Percentiles rank a stretch among this genome's conserved stretches.
Evolutionary conservation across 2,888 invertebrate species (phyloP).

Genomic region (Sipha maydis): DNA sequence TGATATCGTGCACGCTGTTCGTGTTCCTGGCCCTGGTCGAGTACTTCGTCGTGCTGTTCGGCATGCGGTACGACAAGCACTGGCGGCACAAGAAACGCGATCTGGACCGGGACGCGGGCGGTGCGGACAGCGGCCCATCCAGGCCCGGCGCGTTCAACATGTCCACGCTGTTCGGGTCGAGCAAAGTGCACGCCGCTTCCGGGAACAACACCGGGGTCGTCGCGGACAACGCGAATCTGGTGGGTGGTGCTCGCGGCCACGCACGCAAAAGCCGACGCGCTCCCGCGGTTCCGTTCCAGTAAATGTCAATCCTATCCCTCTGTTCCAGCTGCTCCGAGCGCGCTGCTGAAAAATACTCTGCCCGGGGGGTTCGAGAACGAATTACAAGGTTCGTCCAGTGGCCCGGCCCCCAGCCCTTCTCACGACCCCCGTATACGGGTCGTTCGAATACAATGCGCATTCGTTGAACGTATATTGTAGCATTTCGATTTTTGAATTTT

Average conservation of each 20-base stretch:
- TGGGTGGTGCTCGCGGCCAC: not conserved
- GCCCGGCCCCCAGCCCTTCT: no score
- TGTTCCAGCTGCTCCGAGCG: no score
- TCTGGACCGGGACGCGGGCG: slow-evolving; percentile 63
- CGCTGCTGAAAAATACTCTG: no score
- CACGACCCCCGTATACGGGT: no score
- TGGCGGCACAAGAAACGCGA: slow-evolving; percentile 69
- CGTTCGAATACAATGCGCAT: no score
- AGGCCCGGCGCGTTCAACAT: slow-evolving; percentile 64
- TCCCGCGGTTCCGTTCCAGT: no score
- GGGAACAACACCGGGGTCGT: not conserved
- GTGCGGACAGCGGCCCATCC: slow-evolving; percentile 17
- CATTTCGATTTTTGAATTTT: no score
- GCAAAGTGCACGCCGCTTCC: slow-evolving; percentile 39
- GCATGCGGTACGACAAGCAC: slow-evolving; percentile 75
- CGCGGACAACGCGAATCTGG: not conserved
- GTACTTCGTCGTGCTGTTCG: slow-evolving; percentile 75
- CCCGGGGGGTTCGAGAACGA: no score
- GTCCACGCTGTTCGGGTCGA: slow-evolving; percentile 68
- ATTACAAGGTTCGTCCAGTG: no score
- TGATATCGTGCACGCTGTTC: slow-evolving; percentile 75
- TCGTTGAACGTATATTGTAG: no score
- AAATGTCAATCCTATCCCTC: no score
- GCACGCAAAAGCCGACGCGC: not conserved
- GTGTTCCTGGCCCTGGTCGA: slow-evolving; percentile 75